A percentile compares a stretch with the other conserved stretches of the same genome.
Evolutionary conservation across 2,888 invertebrate genomes (phyloP).

Genomic region (Abrostola tripartita): DNA sequence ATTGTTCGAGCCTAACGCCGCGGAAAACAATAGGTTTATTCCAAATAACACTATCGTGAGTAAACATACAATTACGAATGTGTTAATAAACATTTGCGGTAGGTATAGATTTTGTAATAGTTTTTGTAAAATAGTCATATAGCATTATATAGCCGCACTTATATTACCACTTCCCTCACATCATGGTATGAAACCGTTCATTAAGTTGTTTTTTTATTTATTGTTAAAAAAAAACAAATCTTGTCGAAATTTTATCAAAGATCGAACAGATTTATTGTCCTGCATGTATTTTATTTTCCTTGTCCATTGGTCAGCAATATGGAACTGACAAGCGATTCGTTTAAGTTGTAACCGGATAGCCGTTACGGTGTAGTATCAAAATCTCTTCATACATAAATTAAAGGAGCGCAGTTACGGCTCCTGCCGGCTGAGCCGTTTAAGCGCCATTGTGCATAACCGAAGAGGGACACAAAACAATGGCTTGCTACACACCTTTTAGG

Average conservation of each 20-base stretch:
- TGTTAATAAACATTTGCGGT: conserved; percentile 26
- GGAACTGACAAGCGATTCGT: conserved; percentile 57
- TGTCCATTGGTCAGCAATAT: conserved; percentile 29
- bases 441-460: conserved; percentile 79
- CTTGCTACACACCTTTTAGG: conserved; percentile 18
- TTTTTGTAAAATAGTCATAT: not conserved
- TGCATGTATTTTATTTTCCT: conserved; percentile 22
- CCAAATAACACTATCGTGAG: conserved; percentile 67
- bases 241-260: not conserved
- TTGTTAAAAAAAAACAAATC: conserved; percentile 5
- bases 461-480: conserved; percentile 66
- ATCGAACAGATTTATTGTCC: conserved; percentile 5
- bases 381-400: conserved; percentile 83
- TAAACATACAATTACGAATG: conserved; percentile 62
- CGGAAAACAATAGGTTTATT: conserved; percentile 71
- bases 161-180: no score
- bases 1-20: conserved; percentile 71
- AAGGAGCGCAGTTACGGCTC: conserved; percentile 68
- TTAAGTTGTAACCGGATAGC: conserved; percentile 60
- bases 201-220: no score
- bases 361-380: conserved; percentile 69
- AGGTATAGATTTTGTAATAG: conserved; percentile 12
- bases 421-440: conserved; percentile 74
- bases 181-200: no score
- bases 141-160: no score